phyloP scores from a whole-genome alignment of 2,113 vertebrate genomes.

The Brienomyrus longianalis region DNA sequence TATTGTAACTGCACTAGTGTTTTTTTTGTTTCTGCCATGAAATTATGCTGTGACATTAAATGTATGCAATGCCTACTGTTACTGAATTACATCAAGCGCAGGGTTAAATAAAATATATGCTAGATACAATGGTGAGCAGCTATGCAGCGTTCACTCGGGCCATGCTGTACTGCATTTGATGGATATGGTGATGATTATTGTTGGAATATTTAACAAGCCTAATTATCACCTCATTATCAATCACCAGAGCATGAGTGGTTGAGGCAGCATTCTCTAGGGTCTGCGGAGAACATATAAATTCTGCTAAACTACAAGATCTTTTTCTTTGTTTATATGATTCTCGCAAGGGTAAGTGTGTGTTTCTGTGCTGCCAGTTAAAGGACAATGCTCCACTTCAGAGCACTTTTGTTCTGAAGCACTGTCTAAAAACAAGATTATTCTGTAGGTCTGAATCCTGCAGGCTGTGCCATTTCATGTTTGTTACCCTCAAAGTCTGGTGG shows the following conservation, averaged over 20 bases:
- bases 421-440: neutral
- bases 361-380: neutral
- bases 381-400: neutral
- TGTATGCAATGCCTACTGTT: neutral
- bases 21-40: neutral
- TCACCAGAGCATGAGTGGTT: neutral
- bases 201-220: neutral
- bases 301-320: neutral
- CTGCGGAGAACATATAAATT: neutral
- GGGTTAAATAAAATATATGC: neutral
- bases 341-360: neutral
- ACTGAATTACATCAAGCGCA: neutral
- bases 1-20: neutral
- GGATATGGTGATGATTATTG: neutral
- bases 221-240: constrained; percentile 11
- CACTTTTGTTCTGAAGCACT: neutral
- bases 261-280: neutral
- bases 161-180: neutral
- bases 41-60: neutral
- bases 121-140: neutral
- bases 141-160: neutral
- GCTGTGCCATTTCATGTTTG: neutral
- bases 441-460: neutral
- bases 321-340: neutral
- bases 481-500: constrained; percentile 4